Evolutionary conservation across 2,888 invertebrate species (phyloP), one percentile per base, ranked within the genome.

Genomic region (Dicycla oo): DNA sequence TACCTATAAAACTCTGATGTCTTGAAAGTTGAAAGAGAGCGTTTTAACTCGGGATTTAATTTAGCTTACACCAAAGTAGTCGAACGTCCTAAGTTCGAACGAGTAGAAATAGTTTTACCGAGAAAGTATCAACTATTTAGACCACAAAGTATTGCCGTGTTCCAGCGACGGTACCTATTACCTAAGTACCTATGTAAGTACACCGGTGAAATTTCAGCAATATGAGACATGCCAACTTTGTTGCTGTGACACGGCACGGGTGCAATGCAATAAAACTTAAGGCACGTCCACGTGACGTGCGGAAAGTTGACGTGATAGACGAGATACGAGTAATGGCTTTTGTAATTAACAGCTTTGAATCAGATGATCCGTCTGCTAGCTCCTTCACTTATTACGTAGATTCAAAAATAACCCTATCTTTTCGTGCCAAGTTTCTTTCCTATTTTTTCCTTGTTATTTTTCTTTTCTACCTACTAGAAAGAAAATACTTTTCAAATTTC

Each of bases 311-410:
- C 43, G 56, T 51, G 56, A 40, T 30, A 18, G 26, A 15, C 1
- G 6, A 38, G 43, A 30, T 30, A 73, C n/a, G n/a, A n/a, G n/a
- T n/a, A n/a, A 76, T 73, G 40, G 20, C 43, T 23, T 73, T 76
- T 67, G 20, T 23, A 23, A 40, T 40, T 30, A 40, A 30, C 15
- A 43, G 13, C 10, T 63, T 34, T 3, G 20, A 18, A 53, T 53
- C 23, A 26, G 26, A 30, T 0, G 2, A 18, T 56, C 0, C 1
- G 49, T 40, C 5, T 68, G 1, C n/a, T 26, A 40, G 15, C n/a
- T 6, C 10, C 3, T 54, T n/a, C 6, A 62, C n/a, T 1, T 30
- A 30, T 49, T 5, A 34, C 6, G n/a, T n/a, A 20, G 4, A 43
- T 43, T 26, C 4, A 20, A 23, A 18, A 40, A n/a, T n/a, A n/a